These are phyloP conservation scores for Sinella curviseta DNA, from an alignment of 1,140 invertebrate species.

Conservation along the genomic window DNA sequence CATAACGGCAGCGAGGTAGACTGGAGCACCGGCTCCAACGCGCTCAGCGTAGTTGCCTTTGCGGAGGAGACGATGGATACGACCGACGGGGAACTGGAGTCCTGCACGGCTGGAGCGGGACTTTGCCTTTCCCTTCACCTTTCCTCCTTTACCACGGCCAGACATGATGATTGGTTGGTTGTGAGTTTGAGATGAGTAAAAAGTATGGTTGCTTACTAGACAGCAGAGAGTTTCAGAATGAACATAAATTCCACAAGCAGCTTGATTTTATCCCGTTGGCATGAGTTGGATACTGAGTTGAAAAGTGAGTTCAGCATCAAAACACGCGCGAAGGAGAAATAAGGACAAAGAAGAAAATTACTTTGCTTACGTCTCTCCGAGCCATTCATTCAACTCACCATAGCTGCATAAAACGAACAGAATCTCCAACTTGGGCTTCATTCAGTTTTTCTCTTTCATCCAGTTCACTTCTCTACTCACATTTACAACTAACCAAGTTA, in stretches of 20 bases:
- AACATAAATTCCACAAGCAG: background rate
- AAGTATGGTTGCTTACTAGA: background rate
- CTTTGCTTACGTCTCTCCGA: too few relatives aligned
- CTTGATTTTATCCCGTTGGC: background rate
- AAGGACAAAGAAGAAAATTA: too few relatives aligned
- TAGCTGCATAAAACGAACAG: too few relatives aligned
- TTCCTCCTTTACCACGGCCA: constrained; percentile 65
- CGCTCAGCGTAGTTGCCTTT: constrained; percentile 74
- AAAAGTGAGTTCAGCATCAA: too few relatives aligned
- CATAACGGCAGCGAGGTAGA: constrained; percentile 68
- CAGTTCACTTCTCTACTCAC: background rate
- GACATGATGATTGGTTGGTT: too few relatives aligned
- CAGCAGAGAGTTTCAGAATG: background rate
- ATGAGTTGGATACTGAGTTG: background rate
- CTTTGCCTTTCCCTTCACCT: constrained; percentile 66
- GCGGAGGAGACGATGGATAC: constrained; percentile 68
- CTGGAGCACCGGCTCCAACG: constrained; percentile 68
- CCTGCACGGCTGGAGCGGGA: constrained; percentile 66
- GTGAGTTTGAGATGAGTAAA: background rate
- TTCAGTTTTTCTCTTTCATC: background rate
- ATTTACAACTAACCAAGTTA: too few relatives aligned
- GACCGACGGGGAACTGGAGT: constrained; percentile 70
- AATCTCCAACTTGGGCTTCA: background rate
- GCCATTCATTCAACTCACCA: too few relatives aligned
- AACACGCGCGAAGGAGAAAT: too few relatives aligned